Evolutionary conservation across 2,888 invertebrate genomes (phyloP).

Genomic region (Cordilura impudica): DNA sequence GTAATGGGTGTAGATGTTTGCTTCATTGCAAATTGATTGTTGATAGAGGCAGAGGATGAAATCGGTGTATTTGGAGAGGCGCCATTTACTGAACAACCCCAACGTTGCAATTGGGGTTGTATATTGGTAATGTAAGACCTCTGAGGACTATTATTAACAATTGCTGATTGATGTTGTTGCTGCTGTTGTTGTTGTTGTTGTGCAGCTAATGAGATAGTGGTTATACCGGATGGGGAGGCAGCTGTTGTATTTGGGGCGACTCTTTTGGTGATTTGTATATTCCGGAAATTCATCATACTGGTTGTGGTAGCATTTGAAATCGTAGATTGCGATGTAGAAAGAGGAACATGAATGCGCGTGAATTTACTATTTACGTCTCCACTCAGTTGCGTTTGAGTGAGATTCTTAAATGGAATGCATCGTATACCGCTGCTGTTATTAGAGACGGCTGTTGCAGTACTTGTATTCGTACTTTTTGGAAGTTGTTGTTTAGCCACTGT

Average conservation of each 20-base stretch:
- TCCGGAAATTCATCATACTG: slow-evolving; percentile 40
- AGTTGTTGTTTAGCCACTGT: slow-evolving; percentile 29
- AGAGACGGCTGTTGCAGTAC: slow-evolving; percentile 1
- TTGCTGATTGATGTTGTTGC: background rate
- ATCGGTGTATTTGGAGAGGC: slow-evolving; percentile 17
- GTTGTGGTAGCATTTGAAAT: background rate
- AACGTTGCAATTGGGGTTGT: slow-evolving; percentile 51
- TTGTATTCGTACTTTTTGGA: background rate
- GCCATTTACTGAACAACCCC: slow-evolving; percentile 50
- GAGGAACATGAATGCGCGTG: slow-evolving; percentile 44
- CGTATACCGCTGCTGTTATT: slow-evolving; percentile 45
- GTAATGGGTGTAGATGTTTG: slow-evolving; percentile 39
- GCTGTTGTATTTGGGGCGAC: slow-evolving; percentile 5
- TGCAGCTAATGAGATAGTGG: background rate
- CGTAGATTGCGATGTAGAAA: slow-evolving; percentile 4
- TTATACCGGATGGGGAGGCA: too few relatives aligned
- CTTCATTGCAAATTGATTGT: slow-evolving; percentile 9
- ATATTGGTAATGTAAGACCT: slow-evolving; percentile 36
- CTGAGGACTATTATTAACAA: slow-evolving; percentile 36
- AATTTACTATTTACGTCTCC: slow-evolving; percentile 37
- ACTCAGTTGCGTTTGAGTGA: slow-evolving; percentile 34
- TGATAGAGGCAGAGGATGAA: slow-evolving; percentile 4
- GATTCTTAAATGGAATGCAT: slow-evolving; percentile 61
- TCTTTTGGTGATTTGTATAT: slow-evolving; percentile 51
- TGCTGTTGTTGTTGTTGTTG: slow-evolving; percentile 17